Evolutionary conservation across 2,113 vertebrate species (phyloP), one percentile per base, ranked within the genome.

Genomic region (Neodontobutis hainanensis): DNA sequence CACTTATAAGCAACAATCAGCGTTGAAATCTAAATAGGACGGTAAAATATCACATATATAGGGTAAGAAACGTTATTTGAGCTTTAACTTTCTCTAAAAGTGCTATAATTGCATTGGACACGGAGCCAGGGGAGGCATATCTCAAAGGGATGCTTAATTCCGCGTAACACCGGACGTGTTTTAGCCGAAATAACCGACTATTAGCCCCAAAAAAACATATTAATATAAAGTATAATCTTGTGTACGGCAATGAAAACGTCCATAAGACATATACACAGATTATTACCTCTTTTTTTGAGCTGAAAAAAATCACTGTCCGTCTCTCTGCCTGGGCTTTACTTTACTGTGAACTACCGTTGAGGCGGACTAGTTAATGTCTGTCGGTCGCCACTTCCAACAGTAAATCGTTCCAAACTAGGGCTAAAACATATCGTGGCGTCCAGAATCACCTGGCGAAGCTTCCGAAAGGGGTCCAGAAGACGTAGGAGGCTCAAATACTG

Each of bases 381-480:
- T 73, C 76, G 72, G 75, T 66, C 72, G 58, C 56, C 70, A 65
- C 85, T 85, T 81, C 73, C 68, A 81, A 78, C 79, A 62, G 51
- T 70, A 67, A 80, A 68, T 47, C 65, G 8, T 65, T 58, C 64
- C 49, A 46, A 53, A 67, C 15, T 63, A 19, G 6, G 45, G 58
- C 63, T 59, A 78, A 9, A 69, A 57, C 60, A 34, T 34, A 56
- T 45, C 80, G 71, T 81, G 80, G 45, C 65, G 61, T 64, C 47
- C 27, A 70, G 46, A 2, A 75, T 34, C 64, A 27, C 19, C 27
- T 1, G 42, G 19, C 43, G 53, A 1, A 27, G 8, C 56, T 51
- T 46, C 3, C 5, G 0, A 6, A 5, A 8, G 15, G 62, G 55
- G 8, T 74, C 90, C 59, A 85, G n/a, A 40, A 38, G 58, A 45